Percentiles rank a stretch among this genome's conserved stretches.
Conservation (phyloP, 2,888 invertebrate genomes). For the Thumatha senex region DNA sequence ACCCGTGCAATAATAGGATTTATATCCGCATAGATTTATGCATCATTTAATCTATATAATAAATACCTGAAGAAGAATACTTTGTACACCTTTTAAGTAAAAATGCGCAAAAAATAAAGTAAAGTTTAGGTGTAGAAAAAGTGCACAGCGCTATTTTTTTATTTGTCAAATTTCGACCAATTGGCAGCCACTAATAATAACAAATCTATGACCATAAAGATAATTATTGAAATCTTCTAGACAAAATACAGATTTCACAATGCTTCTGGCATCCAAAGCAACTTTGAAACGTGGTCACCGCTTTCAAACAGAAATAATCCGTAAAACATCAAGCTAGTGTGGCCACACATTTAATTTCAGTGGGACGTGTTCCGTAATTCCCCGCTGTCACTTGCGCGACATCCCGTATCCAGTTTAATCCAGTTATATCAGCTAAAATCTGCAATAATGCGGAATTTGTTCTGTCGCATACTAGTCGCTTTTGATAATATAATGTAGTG, state of each 20-base stretch:
- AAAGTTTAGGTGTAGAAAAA: too few species aligned
- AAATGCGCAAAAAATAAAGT: too few species aligned
- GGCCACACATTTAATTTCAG: constrained; percentile 43
- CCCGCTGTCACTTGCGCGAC: constrained; percentile 43
- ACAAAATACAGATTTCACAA: too few species aligned
- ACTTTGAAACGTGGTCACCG: constrained; percentile 8
- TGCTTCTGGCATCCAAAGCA: background rate
- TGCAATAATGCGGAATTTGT: constrained; percentile 51
- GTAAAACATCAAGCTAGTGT: constrained; percentile 32
- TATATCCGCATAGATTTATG: too few species aligned
- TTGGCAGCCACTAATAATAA: too few species aligned
- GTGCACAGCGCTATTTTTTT: too few species aligned
- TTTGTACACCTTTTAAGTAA: too few species aligned
- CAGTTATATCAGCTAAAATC: constrained; percentile 50
- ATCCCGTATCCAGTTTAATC: constrained; percentile 45
- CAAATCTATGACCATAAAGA: too few species aligned
- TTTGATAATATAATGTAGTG: constrained; percentile 21
- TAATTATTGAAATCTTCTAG: background rate
- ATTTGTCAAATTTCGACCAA: too few species aligned
- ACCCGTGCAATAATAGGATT: too few species aligned
- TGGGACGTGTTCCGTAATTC: constrained; percentile 38
- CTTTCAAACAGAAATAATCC: constrained; percentile 22
- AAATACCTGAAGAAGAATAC: too few species aligned
- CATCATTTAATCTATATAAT: too few species aligned
- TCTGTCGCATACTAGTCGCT: constrained; percentile 29